Evolutionary conservation across 2,113 vertebrate genomes (phyloP).

Genomic region (Geococcyx californianus): DNA sequence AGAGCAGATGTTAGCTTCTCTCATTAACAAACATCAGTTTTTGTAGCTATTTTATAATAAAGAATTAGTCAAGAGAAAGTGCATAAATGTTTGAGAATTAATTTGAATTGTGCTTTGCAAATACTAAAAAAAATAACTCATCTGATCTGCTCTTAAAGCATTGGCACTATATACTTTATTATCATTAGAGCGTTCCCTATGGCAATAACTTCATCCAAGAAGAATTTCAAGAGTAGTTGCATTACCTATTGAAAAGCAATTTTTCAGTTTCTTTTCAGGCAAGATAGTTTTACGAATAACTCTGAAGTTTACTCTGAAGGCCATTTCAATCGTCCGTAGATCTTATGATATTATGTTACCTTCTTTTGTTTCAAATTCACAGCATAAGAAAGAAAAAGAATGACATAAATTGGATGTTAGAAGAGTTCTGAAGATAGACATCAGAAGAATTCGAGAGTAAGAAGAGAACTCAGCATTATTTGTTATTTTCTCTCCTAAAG

Average conservation of each 20-base stretch:
- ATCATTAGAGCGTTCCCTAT: background rate
- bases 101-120: background rate
- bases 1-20: background rate
- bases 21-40: background rate
- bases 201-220: background rate
- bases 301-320: constrained; percentile 31
- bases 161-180: background rate
- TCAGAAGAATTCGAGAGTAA: constrained; percentile 47
- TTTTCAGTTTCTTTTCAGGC: constrained; percentile 21
- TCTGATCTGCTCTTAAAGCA: background rate
- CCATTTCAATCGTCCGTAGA: constrained; percentile 4
- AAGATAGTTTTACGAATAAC: constrained; percentile 25
- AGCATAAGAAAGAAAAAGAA: constrained; percentile 40
- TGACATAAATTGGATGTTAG: constrained; percentile 50
- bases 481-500: constrained; percentile 41
- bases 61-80: background rate
- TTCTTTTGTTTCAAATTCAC: constrained; percentile 29
- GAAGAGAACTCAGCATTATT: constrained; percentile 35
- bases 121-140: background rate
- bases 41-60: background rate
- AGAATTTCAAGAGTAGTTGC: constrained; percentile 7
- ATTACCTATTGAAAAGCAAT: constrained; percentile 43
- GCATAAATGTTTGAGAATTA: background rate
- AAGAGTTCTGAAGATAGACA: constrained; percentile 53
- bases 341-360: constrained; percentile 45